Percentiles rank a stretch among this genome's conserved stretches.
phyloP scores from a whole-genome alignment of 1,140 invertebrate species.

The Drosophila murphyi region DNA sequence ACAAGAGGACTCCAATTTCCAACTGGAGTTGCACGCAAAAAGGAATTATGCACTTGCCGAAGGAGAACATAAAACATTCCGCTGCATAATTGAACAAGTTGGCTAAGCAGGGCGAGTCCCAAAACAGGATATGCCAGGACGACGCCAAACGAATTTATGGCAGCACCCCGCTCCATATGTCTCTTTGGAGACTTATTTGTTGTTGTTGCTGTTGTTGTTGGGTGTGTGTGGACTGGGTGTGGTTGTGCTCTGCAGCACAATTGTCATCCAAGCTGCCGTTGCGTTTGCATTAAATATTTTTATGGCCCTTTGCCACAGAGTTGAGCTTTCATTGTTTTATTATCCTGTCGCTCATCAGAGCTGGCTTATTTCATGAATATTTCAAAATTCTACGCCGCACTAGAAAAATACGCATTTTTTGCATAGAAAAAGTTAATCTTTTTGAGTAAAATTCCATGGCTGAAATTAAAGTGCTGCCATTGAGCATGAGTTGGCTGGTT shows the following conservation, averaged over 20 bases:
- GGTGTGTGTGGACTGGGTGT: conserved; percentile 5
- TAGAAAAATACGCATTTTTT: conserved; percentile 41
- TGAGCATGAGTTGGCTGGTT: not conserved
- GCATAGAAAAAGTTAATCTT: conserved; percentile 77
- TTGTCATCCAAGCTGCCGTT: conserved; percentile 63
- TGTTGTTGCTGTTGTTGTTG: conserved; percentile 12
- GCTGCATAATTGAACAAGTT: conserved; percentile 76
- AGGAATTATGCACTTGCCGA: conserved; percentile 63
- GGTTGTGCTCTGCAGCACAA: conserved; percentile 31
- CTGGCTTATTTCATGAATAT: conserved; percentile 65
- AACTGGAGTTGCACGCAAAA: conserved; percentile 33
- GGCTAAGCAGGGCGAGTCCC: conserved; percentile 15
- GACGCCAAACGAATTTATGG: conserved; percentile 70
- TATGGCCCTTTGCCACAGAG: conserved; percentile 55
- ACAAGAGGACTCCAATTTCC: conserved; percentile 2
- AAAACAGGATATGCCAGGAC: conserved; percentile 27
- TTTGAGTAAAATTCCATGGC: conserved; percentile 72
- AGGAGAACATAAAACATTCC: conserved; percentile 71
- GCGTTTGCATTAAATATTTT: conserved; percentile 78
- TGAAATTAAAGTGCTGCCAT: conserved; percentile 60
- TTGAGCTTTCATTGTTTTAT: conserved; percentile 77
- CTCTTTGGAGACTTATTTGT: conserved; percentile 78
- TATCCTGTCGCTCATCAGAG: conserved; percentile 53
- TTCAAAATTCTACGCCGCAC: conserved; percentile 61
- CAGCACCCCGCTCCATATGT: conserved; percentile 69